phyloP scores from a whole-genome alignment of 2,797 vertebrate genomes.

The Enteromius afrohamiltoni region DNA sequence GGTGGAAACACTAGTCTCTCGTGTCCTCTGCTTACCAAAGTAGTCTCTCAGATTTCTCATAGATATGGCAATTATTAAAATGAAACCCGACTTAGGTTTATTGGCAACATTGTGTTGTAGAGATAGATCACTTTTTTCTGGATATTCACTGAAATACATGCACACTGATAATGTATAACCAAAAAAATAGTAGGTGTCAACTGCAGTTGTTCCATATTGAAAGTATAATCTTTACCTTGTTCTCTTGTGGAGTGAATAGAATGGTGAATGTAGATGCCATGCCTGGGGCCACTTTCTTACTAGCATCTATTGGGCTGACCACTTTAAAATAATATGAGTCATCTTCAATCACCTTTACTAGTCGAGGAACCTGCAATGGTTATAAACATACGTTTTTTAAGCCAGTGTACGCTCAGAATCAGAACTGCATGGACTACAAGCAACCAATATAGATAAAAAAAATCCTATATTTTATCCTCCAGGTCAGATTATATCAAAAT shows the following conservation, averaged over 20 bases:
- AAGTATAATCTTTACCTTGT: constrained; percentile 77
- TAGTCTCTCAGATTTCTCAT: constrained; percentile 31
- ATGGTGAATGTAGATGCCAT: constrained; percentile 74
- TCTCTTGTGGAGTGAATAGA: constrained; percentile 83
- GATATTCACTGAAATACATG: neutral
- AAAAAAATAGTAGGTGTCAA: neutral
- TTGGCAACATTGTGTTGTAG: neutral
- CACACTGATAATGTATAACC: neutral
- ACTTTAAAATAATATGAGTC: constrained; percentile 85
- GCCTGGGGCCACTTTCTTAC: constrained; percentile 84
- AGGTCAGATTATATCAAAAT: neutral
- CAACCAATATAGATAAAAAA: neutral
- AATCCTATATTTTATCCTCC: neutral
- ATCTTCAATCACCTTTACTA: constrained; percentile 81
- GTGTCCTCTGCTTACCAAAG: constrained; percentile 63
- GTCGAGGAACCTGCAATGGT: constrained; percentile 76
- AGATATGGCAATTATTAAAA: constrained; percentile 31
- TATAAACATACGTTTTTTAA: neutral
- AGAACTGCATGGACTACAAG: neutral
- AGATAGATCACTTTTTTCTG: no score
- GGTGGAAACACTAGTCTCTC: constrained; percentile 54
- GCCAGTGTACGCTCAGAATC: neutral
- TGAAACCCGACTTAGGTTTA: constrained; percentile 34
- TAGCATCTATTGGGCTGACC: constrained; percentile 69
- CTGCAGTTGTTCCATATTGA: neutral